A percentile compares a stretch with the other conserved stretches of the same genome.
Conservation (phyloP, 2,797 vertebrate species). For the Anas acuta region DNA sequence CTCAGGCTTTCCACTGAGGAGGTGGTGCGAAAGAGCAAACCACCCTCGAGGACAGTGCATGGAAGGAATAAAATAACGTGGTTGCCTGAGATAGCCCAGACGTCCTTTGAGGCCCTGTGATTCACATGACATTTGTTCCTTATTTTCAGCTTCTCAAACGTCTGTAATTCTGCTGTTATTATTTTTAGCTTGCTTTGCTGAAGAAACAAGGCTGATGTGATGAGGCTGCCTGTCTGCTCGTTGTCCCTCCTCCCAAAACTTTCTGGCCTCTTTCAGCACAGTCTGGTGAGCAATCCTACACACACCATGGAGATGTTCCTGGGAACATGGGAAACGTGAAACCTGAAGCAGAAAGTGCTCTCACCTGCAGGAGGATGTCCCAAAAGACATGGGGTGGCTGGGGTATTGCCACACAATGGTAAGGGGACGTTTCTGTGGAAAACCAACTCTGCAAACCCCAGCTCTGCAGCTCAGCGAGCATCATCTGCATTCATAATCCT, state of each 20-base stretch:
- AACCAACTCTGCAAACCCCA: not conserved
- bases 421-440: not conserved
- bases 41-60: not conserved
- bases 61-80: not conserved
- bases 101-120: conserved; percentile 19
- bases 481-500: not conserved
- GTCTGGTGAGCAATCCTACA: not conserved
- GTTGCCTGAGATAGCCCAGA: conserved; percentile 7
- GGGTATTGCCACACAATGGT: not conserved
- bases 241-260: not conserved
- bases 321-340: not conserved
- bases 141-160: conserved; percentile 9
- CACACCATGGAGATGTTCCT: not conserved
- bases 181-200: conserved; percentile 37
- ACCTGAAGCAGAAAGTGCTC: not conserved
- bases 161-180: conserved; percentile 2
- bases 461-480: not conserved
- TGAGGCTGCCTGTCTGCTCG: not conserved
- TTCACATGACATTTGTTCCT: conserved; percentile 51
- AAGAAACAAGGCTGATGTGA: conserved; percentile 7
- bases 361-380: not conserved
- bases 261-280: not conserved
- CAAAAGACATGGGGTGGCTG: not conserved
- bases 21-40: conserved; percentile 27
- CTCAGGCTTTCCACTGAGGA: conserved; percentile 21